Evolutionary conservation across 2,888 invertebrate species (phyloP).

Genomic region (Tetranychus truncatus): DNA sequence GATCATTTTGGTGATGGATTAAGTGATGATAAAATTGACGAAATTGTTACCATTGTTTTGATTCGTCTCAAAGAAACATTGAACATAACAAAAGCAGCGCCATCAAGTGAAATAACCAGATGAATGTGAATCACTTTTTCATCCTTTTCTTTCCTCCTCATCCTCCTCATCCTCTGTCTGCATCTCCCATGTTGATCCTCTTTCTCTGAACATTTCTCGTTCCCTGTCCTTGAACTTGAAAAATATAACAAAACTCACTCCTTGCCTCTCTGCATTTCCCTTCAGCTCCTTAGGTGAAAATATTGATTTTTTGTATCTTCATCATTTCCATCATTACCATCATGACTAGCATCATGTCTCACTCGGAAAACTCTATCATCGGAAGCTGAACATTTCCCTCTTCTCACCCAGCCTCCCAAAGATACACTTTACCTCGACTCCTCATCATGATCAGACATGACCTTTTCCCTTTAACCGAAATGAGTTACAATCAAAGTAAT

Average conservation of each 20-base stretch:
- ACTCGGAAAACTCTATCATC: background rate
- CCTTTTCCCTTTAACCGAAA: background rate
- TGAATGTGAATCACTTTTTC: background rate
- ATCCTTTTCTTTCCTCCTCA: background rate
- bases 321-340: background rate
- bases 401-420: background rate
- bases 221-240: background rate
- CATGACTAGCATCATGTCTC: background rate
- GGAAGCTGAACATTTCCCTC: background rate
- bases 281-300: background rate
- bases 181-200: background rate
- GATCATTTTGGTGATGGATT: background rate
- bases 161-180: conserved; percentile 6
- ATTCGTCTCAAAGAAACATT: background rate
- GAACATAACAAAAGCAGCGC: background rate
- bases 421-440: background rate
- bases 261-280: background rate
- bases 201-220: background rate
- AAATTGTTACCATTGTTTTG: background rate
- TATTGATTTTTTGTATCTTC: background rate
- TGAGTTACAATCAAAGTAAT: background rate
- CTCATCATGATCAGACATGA: background rate
- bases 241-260: background rate
- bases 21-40: background rate
- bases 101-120: background rate